Conservation (phyloP, 2,113 vertebrate genomes). For the Laticauda laticaudata region DNA sequence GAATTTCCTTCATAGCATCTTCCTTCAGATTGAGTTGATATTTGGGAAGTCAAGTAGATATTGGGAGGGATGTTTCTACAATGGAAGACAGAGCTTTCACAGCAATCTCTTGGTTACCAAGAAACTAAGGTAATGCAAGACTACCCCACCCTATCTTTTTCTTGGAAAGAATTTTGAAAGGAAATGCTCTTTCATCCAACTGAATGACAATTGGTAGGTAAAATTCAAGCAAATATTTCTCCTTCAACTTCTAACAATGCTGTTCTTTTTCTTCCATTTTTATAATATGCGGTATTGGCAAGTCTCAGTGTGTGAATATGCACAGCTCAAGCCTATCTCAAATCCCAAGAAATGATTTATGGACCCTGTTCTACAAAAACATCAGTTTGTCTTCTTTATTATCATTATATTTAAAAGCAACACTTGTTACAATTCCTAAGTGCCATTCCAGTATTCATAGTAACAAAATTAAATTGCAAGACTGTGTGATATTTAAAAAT, state of each 20-base stretch:
- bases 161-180: neutral
- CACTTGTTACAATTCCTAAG: slow-evolving; percentile 34
- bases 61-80: neutral
- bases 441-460: slow-evolving; percentile 33
- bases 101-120: neutral
- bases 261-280: neutral
- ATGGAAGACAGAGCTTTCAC: neutral
- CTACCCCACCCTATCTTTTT: neutral
- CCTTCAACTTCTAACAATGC: neutral
- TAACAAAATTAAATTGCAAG: slow-evolving; percentile 22
- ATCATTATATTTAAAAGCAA: slow-evolving; percentile 28
- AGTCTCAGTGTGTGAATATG: neutral
- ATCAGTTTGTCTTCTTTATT: neutral
- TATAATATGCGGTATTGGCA: neutral
- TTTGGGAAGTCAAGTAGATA: neutral
- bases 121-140: neutral
- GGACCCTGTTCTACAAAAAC: neutral
- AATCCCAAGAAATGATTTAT: slow-evolving; percentile 24
- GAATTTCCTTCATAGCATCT: neutral
- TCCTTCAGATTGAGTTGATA: neutral
- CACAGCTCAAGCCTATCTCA: slow-evolving; percentile 1
- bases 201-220: neutral
- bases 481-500: slow-evolving; percentile 42
- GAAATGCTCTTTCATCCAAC: neutral
- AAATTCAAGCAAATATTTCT: neutral